A percentile compares a stretch with the other conserved stretches of the same genome.
These are phyloP conservation scores for Megaceryle maxima DNA, from an alignment of 2,113 vertebrate genomes.

Conservation along the genomic window DNA sequence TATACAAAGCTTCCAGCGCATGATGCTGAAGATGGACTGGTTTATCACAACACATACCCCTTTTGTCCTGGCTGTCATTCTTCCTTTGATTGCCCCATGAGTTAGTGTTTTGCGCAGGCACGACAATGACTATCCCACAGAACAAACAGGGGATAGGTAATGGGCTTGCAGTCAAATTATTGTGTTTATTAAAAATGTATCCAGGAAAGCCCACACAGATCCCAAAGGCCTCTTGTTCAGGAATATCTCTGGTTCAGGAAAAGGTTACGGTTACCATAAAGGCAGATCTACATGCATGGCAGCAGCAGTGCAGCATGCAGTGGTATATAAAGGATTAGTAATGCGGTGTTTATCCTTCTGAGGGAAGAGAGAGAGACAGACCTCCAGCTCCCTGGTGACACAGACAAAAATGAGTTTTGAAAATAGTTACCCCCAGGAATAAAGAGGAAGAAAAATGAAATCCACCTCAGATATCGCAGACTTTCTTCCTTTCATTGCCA, in stretches of 20 bases:
- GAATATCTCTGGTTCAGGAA: slow-evolving; percentile 54
- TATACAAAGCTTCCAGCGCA: not conserved
- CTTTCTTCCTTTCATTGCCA: not conserved
- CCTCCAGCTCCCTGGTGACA: not conserved
- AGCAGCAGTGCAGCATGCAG: not conserved
- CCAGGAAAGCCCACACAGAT: slow-evolving; percentile 44
- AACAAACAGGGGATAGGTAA: slow-evolving; percentile 18
- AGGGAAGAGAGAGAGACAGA: not conserved
- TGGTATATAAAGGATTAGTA: not conserved
- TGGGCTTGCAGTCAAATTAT: slow-evolving; percentile 25
- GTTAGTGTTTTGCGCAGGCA: slow-evolving; percentile 34
- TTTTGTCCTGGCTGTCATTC: slow-evolving; percentile 24
- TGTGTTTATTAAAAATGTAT: slow-evolving; percentile 63
- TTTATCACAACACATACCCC: not conserved
- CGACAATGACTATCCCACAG: not conserved
- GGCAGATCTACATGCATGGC: not conserved
- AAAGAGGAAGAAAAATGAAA: not conserved
- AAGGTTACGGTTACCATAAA: slow-evolving; percentile 40
- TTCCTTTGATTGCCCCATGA: slow-evolving; percentile 46
- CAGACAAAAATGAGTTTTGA: slow-evolving; percentile 2
- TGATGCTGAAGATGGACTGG: not conserved
- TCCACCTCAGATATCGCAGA: not conserved
- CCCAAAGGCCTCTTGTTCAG: slow-evolving; percentile 10
- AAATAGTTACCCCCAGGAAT: not conserved
- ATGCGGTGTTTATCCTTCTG: not conserved